These are phyloP conservation scores for Pterois miles DNA, from an alignment of 2,797 vertebrate genomes.

Conservation along the genomic window DNA sequence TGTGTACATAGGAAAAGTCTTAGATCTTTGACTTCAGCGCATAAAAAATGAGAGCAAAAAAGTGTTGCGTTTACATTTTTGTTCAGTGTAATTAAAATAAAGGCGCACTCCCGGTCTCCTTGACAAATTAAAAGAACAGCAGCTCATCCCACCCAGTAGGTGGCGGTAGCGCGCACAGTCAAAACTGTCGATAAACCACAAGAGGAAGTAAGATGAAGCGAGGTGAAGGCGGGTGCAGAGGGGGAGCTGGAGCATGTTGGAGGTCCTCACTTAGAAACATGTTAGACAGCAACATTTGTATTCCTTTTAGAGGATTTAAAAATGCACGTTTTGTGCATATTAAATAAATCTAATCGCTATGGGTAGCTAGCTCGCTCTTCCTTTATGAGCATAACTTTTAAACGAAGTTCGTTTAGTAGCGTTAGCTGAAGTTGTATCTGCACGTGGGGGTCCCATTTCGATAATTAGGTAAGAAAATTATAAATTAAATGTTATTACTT, in stretches of 20 bases:
- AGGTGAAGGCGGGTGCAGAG: too few relatives aligned
- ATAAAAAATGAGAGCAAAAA: too few relatives aligned
- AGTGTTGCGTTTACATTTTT: too few relatives aligned
- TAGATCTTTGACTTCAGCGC: too few relatives aligned
- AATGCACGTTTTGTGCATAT: fast-evolving
- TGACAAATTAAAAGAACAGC: not conserved
- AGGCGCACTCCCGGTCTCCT: not conserved
- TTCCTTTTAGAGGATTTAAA: not conserved
- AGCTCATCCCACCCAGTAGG: not conserved
- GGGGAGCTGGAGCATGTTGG: too few relatives aligned
- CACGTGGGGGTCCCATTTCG: fast-evolving
- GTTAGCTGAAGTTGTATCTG: fast-evolving
- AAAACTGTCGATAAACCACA: not conserved
- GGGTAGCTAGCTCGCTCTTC: fast-evolving
- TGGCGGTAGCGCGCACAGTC: fast-evolving
- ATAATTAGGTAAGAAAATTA: not conserved
- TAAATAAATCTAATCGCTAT: fast-evolving
- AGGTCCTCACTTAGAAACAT: too few relatives aligned
- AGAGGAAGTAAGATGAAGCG: not conserved
- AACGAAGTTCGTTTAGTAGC: not conserved
- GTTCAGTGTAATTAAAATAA: not conserved
- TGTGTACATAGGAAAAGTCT: too few relatives aligned
- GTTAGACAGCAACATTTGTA: not conserved
- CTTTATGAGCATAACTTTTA: fast-evolving
- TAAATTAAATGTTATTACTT: fast-evolving